These are phyloP conservation scores for Lytechinus pictus DNA, from an alignment of 35 echinoderm and acorn worm species.

Conservation along the genomic window DNA sequence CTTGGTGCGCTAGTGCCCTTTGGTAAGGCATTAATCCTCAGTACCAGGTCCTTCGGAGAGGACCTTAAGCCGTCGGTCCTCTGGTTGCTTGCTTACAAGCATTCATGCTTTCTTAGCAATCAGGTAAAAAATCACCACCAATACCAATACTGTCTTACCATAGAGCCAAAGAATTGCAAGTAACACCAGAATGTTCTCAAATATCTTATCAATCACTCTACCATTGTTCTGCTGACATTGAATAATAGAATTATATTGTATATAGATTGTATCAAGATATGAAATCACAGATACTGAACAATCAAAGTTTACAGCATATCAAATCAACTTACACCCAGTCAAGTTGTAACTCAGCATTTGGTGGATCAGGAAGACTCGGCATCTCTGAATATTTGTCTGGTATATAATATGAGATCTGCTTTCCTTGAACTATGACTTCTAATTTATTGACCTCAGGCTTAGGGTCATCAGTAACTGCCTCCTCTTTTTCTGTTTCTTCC, in stretches of 20 bases:
- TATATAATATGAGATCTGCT: constrained; percentile 1
- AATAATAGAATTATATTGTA: neutral
- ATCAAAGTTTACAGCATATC: neutral
- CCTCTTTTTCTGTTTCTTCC: neutral
- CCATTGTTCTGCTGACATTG: neutral
- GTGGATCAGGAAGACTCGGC: neutral
- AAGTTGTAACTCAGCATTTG: neutral
- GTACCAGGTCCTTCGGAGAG: no score
- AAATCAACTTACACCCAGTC: constrained; percentile 40
- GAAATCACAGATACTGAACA: neutral
- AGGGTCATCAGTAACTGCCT: neutral
- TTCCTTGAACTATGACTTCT: constrained; percentile 25
- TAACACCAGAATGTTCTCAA: neutral
- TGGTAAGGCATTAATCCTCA: no score
- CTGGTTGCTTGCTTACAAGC: no score
- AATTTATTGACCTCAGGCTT: neutral
- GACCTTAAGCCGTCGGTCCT: no score
- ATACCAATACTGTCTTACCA: no score
- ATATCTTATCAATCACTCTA: neutral
- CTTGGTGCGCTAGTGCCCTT: no score
- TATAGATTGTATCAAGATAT: no score
- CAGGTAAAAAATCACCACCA: no score
- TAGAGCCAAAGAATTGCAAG: neutral
- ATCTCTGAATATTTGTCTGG: constrained; percentile 13
- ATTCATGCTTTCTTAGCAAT: no score